A percentile compares a stretch with the other conserved stretches of the same genome.
Conservation (phyloP, 1,140 invertebrate species). For the Microplitis mediator region DNA sequence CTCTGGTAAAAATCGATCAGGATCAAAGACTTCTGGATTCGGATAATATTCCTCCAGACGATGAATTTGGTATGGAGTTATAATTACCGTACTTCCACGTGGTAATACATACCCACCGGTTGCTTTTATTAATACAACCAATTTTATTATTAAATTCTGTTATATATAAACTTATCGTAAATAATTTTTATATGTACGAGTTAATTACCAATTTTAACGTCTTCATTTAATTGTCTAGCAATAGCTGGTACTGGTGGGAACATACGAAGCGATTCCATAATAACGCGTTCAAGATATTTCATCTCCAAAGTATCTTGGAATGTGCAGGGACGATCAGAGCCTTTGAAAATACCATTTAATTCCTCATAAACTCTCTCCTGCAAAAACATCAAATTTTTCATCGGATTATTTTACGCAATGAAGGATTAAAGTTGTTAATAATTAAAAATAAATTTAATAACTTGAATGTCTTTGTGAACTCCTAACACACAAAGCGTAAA, state of each 20-base stretch:
- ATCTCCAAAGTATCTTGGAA: conserved; percentile 81
- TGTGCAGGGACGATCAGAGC: conserved; percentile 73
- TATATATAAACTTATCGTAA: no score
- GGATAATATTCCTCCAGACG: conserved; percentile 78
- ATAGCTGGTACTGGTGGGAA: conserved; percentile 84
- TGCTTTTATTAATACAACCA: conserved; percentile 48
- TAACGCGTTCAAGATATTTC: conserved; percentile 82
- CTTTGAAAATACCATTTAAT: conserved; percentile 77
- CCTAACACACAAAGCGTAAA: conserved; percentile 80
- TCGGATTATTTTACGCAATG: conserved; percentile 52
- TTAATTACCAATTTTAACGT: conserved; percentile 69
- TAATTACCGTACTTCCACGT: conserved; percentile 70
- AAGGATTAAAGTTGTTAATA: no score
- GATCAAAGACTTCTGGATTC: conserved; percentile 85
- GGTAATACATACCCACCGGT: conserved; percentile 67
- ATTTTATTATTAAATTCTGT: no score
- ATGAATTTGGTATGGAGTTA: conserved; percentile 76
- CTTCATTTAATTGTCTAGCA: conserved; percentile 73
- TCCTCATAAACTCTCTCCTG: conserved; percentile 66
- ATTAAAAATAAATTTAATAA: conserved; percentile 25
- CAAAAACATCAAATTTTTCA: conserved; percentile 71
- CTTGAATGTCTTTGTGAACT: conserved; percentile 74
- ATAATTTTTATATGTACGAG: no score
- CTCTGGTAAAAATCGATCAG: conserved; percentile 90
- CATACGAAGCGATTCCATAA: conserved; percentile 76